phyloP scores from a whole-genome alignment of 2,113 vertebrate genomes.

The Grantiella picta region DNA sequence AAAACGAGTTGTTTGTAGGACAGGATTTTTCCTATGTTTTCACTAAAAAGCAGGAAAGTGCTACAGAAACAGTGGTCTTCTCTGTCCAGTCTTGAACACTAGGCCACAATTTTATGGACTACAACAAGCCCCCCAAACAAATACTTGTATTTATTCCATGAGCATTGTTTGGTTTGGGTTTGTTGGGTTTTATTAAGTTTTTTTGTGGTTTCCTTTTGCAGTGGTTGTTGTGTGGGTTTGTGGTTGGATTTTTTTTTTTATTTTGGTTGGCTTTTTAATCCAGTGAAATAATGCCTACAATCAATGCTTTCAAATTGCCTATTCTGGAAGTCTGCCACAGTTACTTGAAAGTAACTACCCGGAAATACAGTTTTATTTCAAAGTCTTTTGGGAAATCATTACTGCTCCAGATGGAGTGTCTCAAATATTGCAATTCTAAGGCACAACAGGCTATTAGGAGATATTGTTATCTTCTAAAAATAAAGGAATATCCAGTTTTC shows the following conservation, averaged over 20 bases:
- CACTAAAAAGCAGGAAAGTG: not conserved
- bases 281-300: not conserved
- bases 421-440: not conserved
- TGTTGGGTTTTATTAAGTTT: not conserved
- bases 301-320: not conserved
- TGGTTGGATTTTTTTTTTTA: not conserved
- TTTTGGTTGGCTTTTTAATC: not conserved
- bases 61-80: not conserved
- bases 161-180: not conserved
- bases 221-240: not conserved
- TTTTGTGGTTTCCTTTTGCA: not conserved
- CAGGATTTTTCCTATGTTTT: not conserved
- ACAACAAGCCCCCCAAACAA: not conserved
- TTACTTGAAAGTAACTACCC: not conserved
- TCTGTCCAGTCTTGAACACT: not conserved
- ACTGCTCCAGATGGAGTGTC: not conserved
- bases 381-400: not conserved
- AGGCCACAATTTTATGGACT: not conserved
- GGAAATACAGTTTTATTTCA: not conserved
- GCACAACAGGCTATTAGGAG: not conserved
- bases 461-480: not conserved
- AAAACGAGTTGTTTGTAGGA: not conserved
- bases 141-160: not conserved
- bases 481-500: not conserved
- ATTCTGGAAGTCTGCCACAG: not conserved